phyloP scores from a whole-genome alignment of 2,797 vertebrate species.

The Chiroxiphia lanceolata region DNA sequence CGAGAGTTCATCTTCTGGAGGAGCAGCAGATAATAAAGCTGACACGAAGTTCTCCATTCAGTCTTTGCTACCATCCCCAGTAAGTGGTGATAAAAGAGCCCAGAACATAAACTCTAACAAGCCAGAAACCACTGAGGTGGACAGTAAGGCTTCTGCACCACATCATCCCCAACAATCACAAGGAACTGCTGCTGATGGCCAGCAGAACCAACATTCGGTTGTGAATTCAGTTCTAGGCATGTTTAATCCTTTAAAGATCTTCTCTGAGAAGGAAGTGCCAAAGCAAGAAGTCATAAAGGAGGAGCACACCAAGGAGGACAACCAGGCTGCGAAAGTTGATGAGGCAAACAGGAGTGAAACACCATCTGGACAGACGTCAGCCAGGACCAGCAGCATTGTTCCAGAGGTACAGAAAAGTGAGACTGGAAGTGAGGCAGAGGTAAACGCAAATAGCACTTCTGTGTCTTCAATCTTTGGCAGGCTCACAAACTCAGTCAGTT shows the following conservation, averaged over 20 bases:
- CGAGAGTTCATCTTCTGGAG: constrained; percentile 69
- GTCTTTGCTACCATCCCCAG: constrained; percentile 70
- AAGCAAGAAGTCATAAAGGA: constrained; percentile 51
- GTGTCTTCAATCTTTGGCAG: constrained; percentile 46
- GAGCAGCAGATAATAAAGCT: constrained; percentile 64
- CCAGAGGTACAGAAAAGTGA: neutral
- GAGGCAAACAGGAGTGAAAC: neutral
- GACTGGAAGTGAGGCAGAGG: neutral
- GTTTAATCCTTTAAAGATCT: constrained; percentile 83
- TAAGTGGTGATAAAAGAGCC: constrained; percentile 25
- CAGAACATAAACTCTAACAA: neutral
- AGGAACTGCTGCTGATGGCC: neutral
- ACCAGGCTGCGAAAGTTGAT: neutral
- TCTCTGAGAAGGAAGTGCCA: constrained; percentile 73
- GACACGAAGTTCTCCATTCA: constrained; percentile 73
- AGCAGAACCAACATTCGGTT: constrained; percentile 65
- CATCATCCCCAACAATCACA: neutral
- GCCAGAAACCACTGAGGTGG: neutral
- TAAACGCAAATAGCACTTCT: neutral
- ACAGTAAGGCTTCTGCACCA: neutral
- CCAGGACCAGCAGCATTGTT: neutral
- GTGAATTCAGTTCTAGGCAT: constrained; percentile 82
- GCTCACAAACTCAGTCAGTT: constrained; percentile 55
- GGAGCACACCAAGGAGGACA: neutral
- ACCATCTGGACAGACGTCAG: neutral